Evolutionary conservation across 2,888 invertebrate species (phyloP), one percentile per base, ranked within the genome.

Genomic region (Timema cristinae): DNA sequence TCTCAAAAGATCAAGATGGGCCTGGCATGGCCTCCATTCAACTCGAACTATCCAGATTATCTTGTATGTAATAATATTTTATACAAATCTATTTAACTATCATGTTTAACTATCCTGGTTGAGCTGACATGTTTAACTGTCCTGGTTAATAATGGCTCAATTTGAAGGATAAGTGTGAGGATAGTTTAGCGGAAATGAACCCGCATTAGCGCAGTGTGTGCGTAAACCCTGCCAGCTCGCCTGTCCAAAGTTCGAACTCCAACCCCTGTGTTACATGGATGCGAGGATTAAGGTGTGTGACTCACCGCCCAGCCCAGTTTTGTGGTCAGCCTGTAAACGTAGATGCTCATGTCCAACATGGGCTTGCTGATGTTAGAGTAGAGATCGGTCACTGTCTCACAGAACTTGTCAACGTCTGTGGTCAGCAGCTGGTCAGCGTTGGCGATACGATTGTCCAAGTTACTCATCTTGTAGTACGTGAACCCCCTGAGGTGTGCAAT

Each of bases 311-410:
- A 90, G 51, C 97, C 97, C 77, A 98, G 87, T 77, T 92, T 90
- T 4, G 91, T 88, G 1, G 97, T 93, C 66, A 99, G 85, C 77
- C 94, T 89, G 80, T 95, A 94, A 11, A 98, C 90, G 81, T 98
- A 98, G 76, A 99, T 93, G 73, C 93, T 87, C 61, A 99, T 98
- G 81, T 99, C 98, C 76, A 99, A 84, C 59, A 97, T 80, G 0
- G 99, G 98, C 85, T 99, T 99, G 78, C 95, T 95, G 49, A 98
- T 89, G 81, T 98, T 97, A 74, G 97, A 95, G 84, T 99, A 99
- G 13, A 99, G 85, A 80, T 98, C 97, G 0, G 97, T 94, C 52
- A 97, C 91, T 71, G 95, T 93, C 77, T 95, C 95, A 81, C 98
- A 98, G 85, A 99, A 98, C 83, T 95, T 96, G 82, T 98, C 98